Conservation (phyloP, 2,888 invertebrate genomes). For the Parthenolecanium corni region DNA sequence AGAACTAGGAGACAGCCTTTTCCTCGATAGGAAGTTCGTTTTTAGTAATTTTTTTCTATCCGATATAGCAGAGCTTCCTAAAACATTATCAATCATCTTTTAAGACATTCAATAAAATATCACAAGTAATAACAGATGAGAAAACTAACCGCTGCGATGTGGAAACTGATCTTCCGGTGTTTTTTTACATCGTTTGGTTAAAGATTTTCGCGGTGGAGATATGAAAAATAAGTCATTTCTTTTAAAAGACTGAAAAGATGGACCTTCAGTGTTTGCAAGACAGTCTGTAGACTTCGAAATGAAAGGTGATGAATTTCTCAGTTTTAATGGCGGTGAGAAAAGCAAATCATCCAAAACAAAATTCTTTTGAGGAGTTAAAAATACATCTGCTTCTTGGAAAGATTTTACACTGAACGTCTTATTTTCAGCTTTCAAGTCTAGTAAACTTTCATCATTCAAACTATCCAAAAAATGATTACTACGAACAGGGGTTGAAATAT, state of each 20-base stretch:
- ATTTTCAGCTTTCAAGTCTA: neutral
- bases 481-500: neutral
- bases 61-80: constrained; percentile 4
- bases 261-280: neutral
- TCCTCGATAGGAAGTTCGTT: neutral
- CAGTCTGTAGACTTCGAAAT: neutral
- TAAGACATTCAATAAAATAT: neutral
- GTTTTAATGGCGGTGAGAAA: neutral
- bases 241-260: neutral
- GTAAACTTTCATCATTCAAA: neutral
- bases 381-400: neutral
- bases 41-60: constrained; percentile 8
- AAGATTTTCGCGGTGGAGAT: constrained; percentile 9
- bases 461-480: neutral
- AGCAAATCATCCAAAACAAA: neutral
- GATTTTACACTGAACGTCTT: neutral
- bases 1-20: constrained; percentile 1
- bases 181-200: neutral
- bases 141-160: constrained; percentile 6
- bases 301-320: neutral
- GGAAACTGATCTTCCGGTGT: neutral
- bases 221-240: constrained; percentile 11
- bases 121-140: neutral
- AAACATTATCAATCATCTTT: neutral
- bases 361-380: constrained; percentile 5